Evolutionary conservation across 2,797 vertebrate species (phyloP).

Genomic region (Agapornis canus): DNA sequence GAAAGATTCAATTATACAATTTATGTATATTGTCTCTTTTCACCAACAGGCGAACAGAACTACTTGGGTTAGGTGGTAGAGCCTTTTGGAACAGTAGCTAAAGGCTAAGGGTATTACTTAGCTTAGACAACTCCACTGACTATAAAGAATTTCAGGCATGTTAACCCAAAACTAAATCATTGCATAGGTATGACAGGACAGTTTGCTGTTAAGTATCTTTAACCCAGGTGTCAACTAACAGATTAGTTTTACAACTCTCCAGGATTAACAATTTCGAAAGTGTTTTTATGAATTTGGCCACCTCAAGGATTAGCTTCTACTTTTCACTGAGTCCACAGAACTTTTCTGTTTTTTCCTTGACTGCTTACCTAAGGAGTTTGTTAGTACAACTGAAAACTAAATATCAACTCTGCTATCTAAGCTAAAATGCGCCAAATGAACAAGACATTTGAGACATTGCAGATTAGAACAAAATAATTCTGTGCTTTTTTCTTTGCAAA

Average conservation of each 20-base stretch:
- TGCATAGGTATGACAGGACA: background rate
- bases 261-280: background rate
- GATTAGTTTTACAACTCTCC: background rate
- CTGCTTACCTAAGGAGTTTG: background rate
- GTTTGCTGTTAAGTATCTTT: background rate
- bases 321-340: background rate
- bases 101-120: background rate
- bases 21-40: background rate
- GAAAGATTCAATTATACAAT: background rate
- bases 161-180: background rate
- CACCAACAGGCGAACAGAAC: background rate
- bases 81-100: background rate
- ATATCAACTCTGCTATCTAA: background rate
- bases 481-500: background rate
- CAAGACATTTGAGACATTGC: background rate
- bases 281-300: background rate
- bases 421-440: background rate
- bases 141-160: background rate
- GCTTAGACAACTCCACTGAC: background rate
- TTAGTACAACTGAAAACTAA: background rate
- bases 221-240: background rate
- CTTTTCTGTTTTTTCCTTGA: background rate
- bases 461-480: background rate
- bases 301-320: background rate
- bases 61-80: background rate